Evolutionary conservation across 2,888 invertebrate genomes (phyloP).

Genomic region (Heliconius charithonia): DNA sequence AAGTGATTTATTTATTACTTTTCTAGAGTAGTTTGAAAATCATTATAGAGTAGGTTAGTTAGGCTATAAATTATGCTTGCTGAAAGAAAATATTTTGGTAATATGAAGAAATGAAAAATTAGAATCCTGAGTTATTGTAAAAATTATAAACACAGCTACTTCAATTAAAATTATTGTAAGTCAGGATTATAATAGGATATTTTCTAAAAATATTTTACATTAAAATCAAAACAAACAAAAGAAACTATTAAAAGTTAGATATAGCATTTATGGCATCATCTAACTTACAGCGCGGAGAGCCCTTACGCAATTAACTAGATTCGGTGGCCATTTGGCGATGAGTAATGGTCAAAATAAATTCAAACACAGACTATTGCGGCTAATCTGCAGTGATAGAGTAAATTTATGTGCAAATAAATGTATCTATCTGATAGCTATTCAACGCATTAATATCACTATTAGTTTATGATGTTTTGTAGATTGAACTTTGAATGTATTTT

Average conservation of each 20-base stretch:
- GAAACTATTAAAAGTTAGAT: neutral
- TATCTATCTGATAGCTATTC: slow-evolving; percentile 38
- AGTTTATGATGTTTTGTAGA: slow-evolving; percentile 13
- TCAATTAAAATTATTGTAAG: too few relatives aligned
- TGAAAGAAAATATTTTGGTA: neutral
- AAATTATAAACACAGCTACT: too few relatives aligned
- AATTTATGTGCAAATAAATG: slow-evolving; percentile 48
- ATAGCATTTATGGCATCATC: slow-evolving; percentile 6
- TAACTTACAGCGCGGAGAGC: slow-evolving; percentile 19
- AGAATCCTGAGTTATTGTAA: too few relatives aligned
- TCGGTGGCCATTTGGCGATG: slow-evolving; percentile 41
- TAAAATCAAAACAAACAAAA: neutral
- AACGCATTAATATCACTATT: slow-evolving; percentile 33
- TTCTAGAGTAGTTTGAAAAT: too few relatives aligned
- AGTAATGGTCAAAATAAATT: slow-evolving; percentile 47
- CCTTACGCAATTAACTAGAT: slow-evolving; percentile 35
- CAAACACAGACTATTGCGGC: slow-evolving; percentile 44
- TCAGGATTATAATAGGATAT: too few relatives aligned
- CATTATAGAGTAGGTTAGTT: neutral
- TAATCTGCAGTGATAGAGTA: slow-evolving; percentile 46
- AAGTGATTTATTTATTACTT: too few relatives aligned
- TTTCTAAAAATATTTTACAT: neutral
- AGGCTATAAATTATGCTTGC: neutral
- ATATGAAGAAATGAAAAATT: too few relatives aligned
- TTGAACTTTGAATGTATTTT: too few relatives aligned